phyloP scores from a whole-genome alignment of 2,797 vertebrate genomes.

The Micropoecilia bifurca region DNA sequence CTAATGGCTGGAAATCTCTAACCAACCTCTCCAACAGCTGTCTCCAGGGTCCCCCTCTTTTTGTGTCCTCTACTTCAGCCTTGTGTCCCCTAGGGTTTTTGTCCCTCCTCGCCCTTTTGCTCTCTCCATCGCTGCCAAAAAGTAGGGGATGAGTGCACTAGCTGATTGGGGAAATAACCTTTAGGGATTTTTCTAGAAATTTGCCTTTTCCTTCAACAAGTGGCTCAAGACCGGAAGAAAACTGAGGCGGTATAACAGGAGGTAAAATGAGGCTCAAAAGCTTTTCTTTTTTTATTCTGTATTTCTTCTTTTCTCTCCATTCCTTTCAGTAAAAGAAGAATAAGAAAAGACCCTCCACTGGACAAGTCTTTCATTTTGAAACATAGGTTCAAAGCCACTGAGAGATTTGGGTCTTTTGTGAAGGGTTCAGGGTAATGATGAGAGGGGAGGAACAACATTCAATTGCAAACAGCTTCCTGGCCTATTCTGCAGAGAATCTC shows the following conservation, averaged over 20 bases:
- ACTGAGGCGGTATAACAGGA: constrained; percentile 62
- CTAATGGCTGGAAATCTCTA: constrained; percentile 87
- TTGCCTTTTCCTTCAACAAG: constrained; percentile 82
- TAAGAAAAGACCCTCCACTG: constrained; percentile 78
- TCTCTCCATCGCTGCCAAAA: constrained; percentile 58
- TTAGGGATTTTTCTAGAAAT: constrained; percentile 78
- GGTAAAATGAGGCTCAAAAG: constrained; percentile 72
- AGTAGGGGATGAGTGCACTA: constrained; percentile 65
- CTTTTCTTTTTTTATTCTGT: constrained; percentile 50
- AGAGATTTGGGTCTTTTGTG: constrained; percentile 76
- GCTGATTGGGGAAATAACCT: constrained; percentile 75
- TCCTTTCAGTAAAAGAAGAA: constrained; percentile 77
- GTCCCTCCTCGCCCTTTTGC: constrained; percentile 58
- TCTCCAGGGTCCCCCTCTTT: constrained; percentile 74
- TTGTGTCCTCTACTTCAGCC: constrained; percentile 67
- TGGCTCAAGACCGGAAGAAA: constrained; percentile 82
- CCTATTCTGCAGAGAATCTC: constrained; percentile 69
- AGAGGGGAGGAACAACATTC: constrained; percentile 78
- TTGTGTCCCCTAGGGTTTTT: constrained; percentile 52
- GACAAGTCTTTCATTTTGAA: constrained; percentile 83
- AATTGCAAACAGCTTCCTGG: constrained; percentile 81
- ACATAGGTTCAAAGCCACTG: constrained; percentile 79
- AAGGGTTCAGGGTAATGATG: constrained; percentile 76
- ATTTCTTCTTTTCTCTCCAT: constrained; percentile 55
- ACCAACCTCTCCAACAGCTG: constrained; percentile 86